These are phyloP conservation scores for Channa maculata DNA, from an alignment of 2,113 vertebrate genomes.

Conservation along the genomic window DNA sequence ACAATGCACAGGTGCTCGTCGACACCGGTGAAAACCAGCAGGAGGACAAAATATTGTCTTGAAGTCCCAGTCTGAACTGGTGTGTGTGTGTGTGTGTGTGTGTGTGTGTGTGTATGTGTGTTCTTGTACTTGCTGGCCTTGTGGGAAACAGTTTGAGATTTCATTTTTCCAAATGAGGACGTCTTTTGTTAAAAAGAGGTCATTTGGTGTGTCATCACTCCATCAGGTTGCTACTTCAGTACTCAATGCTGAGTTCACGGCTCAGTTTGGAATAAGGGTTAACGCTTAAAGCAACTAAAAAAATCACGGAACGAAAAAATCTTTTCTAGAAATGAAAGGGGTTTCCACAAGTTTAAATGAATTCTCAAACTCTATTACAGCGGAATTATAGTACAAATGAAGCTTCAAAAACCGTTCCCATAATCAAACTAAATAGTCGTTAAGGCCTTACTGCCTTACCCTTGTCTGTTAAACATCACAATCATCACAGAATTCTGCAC, in stretches of 20 bases:
- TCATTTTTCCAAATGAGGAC: background rate
- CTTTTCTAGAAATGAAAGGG: too few relatives aligned
- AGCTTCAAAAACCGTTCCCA: background rate
- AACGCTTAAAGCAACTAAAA: background rate
- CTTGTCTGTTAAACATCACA: background rate
- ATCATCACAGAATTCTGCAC: too few relatives aligned
- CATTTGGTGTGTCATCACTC: constrained; percentile 22
- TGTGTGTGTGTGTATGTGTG: constrained; percentile 35
- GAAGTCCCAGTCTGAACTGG: constrained; percentile 47
- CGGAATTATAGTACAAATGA: background rate
- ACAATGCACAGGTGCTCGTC: constrained; percentile 66
- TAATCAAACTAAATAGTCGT: background rate
- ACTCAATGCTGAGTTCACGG: background rate
- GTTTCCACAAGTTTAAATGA: too few relatives aligned
- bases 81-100: constrained; percentile 37
- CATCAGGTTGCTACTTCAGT: constrained; percentile 1
- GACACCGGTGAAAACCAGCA: constrained; percentile 56
- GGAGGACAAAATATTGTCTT: constrained; percentile 56
- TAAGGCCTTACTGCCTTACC: background rate
- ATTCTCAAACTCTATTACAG: background rate
- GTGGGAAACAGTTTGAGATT: constrained; percentile 16
- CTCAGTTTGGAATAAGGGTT: background rate
- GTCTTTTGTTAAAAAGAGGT: background rate
- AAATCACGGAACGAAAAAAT: too few relatives aligned
- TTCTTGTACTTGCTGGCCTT: background rate